Evolutionary conservation across 2,797 vertebrate genomes (phyloP).

Genomic region (Sebastolobus altivelis): DNA sequence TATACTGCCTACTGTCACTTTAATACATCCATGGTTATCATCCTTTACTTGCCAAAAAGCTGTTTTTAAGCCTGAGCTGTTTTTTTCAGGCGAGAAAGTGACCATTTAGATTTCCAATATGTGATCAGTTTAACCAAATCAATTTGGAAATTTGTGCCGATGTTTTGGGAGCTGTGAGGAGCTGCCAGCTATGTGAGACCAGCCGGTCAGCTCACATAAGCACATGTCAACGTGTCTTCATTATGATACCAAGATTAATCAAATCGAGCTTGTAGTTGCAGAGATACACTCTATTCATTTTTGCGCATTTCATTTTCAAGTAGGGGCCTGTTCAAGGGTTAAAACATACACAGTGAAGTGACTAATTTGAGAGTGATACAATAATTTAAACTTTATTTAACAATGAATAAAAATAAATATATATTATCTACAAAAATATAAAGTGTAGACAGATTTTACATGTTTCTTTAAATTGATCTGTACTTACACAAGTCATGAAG

Average conservation of each 20-base stretch:
- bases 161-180: too few species aligned
- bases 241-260: not conserved
- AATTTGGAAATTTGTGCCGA: too few species aligned
- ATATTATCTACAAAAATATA: constrained; percentile 88
- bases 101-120: too few species aligned
- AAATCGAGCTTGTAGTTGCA: not conserved
- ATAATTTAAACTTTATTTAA: constrained; percentile 85
- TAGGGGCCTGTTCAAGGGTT: not conserved
- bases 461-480: constrained; percentile 65
- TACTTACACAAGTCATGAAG: constrained; percentile 59
- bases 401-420: constrained; percentile 89
- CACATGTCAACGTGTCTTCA: too few species aligned
- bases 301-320: not conserved
- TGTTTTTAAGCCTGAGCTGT: too few species aligned
- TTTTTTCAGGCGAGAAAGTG: too few species aligned
- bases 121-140: too few species aligned
- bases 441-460: constrained; percentile 80
- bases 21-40: too few species aligned
- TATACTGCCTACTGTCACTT: too few species aligned
- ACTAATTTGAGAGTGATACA: constrained; percentile 64
- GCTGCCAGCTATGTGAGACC: too few species aligned
- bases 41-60: too few species aligned
- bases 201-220: too few species aligned
- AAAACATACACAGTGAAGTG: constrained; percentile 31
- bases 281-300: not conserved